Evolutionary conservation across 2,888 invertebrate species (phyloP).

Genomic region (Nasonia oneida): DNA sequence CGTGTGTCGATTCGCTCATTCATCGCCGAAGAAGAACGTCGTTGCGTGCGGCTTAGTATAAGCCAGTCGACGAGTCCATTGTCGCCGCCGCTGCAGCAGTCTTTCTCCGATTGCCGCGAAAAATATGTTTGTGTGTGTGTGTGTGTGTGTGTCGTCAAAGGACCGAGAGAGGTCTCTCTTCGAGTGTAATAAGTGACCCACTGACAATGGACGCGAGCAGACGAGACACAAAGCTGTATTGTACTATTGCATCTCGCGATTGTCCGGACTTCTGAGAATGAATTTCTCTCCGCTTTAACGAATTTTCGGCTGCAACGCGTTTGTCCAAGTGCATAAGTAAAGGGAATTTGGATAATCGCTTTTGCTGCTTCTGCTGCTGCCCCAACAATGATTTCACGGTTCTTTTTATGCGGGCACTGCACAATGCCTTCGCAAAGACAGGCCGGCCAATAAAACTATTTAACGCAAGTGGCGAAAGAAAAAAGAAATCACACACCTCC

Average conservation of each 20-base stretch:
- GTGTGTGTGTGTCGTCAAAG: not conserved
- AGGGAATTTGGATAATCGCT: not conserved
- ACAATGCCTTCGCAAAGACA: not conserved
- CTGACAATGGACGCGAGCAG: conserved; percentile 8
- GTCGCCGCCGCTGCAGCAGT: not conserved
- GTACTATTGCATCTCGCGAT: not conserved
- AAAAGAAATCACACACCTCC: not conserved
- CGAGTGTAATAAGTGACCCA: conserved; percentile 9
- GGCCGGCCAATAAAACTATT: not conserved
- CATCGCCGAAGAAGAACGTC: not conserved
- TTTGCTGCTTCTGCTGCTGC: not conserved
- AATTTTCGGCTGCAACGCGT: not conserved
- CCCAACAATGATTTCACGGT: not conserved
- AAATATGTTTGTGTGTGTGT: not conserved
- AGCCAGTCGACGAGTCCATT: conserved; percentile 4
- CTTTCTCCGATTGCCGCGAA: conserved; percentile 31
- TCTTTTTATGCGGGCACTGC: not conserved
- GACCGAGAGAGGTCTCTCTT: not conserved
- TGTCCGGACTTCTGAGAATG: conserved; percentile 14
- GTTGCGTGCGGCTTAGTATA: not conserved
- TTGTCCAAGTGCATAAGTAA: not conserved
- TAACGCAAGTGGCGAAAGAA: not conserved
- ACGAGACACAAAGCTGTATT: conserved; percentile 2
- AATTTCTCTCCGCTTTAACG: conserved; percentile 4
- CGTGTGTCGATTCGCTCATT: conserved; percentile 24